Evolutionary conservation across 1,140 invertebrate species (phyloP), one percentile per base, ranked within the genome.

Genomic region (Bombus picipes): DNA sequence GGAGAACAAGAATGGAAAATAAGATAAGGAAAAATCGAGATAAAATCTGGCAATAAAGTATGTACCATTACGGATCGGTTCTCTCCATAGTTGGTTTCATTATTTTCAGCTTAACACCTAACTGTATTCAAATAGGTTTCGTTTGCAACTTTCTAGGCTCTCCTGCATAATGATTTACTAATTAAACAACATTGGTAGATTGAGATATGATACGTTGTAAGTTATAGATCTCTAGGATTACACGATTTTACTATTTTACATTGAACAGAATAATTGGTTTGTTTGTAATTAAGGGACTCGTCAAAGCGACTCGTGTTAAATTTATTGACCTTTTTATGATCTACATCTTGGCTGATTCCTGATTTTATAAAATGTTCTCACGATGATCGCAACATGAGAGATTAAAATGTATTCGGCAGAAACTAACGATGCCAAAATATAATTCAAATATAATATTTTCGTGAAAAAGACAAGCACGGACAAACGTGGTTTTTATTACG

Each of bases 11-110:
- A 79, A 79, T 68, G n/a, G n/a, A 28, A 32, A 66, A 53, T 53
- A 53, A 8, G 47, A 43, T 47, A 79, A 47, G 62, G 39, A 79
- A 79, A 79, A 79, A 79, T 79, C 12, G 22, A 47, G 77, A 70
- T 70, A 70, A 47, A 70, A 80, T 80, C 77, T 80, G 62, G 65
- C 41, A 70, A 80, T 65, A 80, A 79, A 79, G 41, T 68, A 53
- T 53, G 18, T 53, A 53, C 65, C 77, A 47, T 37, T 53, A 70
- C 65, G 3, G 62, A 79, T 47, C 62, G 43, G 41, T 53, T 53
- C 32, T 25, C 65, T 68, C 10, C 10, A 37, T 28, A n/a, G 68
- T 43, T 53, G 41, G 32, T 53, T 68, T 18, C 77, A 53, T 80
- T 53, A 80, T 70, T 80, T 70, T 41, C 77, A 37, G 3, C 13